These are phyloP conservation scores for Ailurus styani DNA, from an alignment of 2,113 vertebrate species.

Conservation along the genomic window DNA sequence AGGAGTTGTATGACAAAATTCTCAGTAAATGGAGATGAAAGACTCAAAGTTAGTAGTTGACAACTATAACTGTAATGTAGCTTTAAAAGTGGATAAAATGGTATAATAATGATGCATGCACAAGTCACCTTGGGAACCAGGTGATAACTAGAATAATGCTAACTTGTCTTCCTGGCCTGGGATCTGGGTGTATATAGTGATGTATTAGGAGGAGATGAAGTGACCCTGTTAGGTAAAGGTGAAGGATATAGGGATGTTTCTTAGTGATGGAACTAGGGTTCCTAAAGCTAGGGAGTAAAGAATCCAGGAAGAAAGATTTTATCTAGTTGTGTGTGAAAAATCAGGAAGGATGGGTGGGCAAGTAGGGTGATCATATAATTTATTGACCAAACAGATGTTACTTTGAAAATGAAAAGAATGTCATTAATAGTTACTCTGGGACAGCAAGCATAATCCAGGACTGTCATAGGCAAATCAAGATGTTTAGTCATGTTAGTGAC, in stretches of 20 bases:
- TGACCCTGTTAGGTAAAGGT: neutral
- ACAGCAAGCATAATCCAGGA: neutral
- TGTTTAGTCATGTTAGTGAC: neutral
- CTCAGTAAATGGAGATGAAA: neutral
- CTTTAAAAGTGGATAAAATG: neutral
- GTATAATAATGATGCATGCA: neutral
- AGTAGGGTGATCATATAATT: neutral
- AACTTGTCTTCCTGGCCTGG: neutral
- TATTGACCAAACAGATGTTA: neutral
- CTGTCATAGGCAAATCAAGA: neutral
- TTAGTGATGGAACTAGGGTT: neutral
- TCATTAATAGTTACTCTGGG: neutral
- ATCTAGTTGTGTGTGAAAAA: neutral
- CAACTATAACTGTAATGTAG: neutral
- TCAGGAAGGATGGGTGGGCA: neutral
- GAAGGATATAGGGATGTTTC: neutral
- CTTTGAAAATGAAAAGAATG: neutral
- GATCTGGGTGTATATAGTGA: neutral
- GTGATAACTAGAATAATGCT: neutral
- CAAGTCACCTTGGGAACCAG: neutral
- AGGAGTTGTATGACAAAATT: neutral
- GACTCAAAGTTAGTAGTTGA: neutral
- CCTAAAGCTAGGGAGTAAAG: neutral
- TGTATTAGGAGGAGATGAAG: neutral
- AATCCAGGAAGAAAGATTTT: neutral